These are phyloP conservation scores for Caenorhabditis sp. DNA, from an alignment of 2,888 invertebrate genomes.

Conservation along the genomic window DNA sequence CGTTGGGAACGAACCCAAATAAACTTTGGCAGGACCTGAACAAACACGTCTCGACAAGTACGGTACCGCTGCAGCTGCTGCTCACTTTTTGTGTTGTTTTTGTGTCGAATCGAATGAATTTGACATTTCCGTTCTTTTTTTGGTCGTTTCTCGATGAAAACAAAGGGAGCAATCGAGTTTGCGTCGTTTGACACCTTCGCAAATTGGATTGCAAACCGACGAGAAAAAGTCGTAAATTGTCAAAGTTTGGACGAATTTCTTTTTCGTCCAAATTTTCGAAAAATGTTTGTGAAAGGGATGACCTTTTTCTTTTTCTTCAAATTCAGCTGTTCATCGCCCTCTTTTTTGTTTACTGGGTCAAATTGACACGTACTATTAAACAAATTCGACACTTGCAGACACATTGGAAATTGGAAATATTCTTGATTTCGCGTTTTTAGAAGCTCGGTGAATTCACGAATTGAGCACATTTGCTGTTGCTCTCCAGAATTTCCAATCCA, in stretches of 20 bases:
- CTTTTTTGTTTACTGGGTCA: no score
- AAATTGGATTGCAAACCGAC: slow-evolving; percentile 26
- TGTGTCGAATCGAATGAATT: neutral
- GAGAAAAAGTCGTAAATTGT: slow-evolving; percentile 26
- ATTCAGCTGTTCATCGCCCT: no score
- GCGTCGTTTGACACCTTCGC: slow-evolving; percentile 6
- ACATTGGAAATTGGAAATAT: neutral
- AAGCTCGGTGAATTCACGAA: no score
- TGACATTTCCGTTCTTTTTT: neutral
- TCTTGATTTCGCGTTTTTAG: no score
- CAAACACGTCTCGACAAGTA: neutral
- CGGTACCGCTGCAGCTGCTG: neutral
- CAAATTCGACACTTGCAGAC: no score
- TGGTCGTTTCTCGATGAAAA: neutral
- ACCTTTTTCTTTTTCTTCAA: no score
- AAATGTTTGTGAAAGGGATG: neutral
- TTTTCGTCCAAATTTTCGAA: slow-evolving; percentile 16
- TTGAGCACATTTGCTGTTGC: no score
- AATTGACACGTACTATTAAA: no score
- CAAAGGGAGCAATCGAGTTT: slow-evolving; percentile 9
- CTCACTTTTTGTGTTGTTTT: neutral
- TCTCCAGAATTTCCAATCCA: neutral
- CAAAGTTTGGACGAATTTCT: slow-evolving; percentile 14
- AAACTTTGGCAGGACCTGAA: neutral
- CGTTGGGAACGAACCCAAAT: neutral